These are phyloP conservation scores for Anhinga anhinga DNA, from an alignment of 2,113 vertebrate species.

Conservation along the genomic window DNA sequence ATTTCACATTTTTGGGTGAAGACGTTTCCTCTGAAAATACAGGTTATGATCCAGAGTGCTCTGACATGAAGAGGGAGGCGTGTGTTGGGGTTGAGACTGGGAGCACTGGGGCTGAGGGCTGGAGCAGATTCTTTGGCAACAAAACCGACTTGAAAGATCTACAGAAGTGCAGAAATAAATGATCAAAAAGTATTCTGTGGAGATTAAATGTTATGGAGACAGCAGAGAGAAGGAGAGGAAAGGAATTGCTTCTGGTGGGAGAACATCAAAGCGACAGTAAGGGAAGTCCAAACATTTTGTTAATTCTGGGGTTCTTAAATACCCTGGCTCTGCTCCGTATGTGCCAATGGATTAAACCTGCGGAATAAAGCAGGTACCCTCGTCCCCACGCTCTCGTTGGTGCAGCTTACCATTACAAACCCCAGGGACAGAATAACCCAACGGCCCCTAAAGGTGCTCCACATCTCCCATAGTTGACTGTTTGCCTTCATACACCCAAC, in stretches of 20 bases:
- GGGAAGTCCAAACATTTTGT: background rate
- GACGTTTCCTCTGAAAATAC: background rate
- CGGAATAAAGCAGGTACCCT: background rate
- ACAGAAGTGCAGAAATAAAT: background rate
- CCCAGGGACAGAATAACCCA: background rate
- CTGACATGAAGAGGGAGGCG: background rate
- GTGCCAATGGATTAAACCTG: background rate
- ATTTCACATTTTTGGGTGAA: background rate
- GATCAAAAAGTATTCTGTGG: background rate
- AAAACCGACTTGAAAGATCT: background rate
- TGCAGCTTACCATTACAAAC: background rate
- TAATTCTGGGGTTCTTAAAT: background rate
- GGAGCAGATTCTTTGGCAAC: background rate
- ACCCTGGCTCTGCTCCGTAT: background rate
- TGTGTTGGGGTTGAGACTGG: background rate
- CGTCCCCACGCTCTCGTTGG: fast-evolving
- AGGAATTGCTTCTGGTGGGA: background rate
- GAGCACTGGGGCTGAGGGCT: background rate
- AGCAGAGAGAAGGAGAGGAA: background rate
- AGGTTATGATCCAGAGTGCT: background rate
- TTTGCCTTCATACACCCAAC: background rate
- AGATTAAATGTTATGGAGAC: background rate
- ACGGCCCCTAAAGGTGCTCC: background rate
- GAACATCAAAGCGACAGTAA: background rate
- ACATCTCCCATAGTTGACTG: fast-evolving